phyloP scores from a whole-genome alignment of 2,113 vertebrate genomes.

The Rallus limicola region DNA sequence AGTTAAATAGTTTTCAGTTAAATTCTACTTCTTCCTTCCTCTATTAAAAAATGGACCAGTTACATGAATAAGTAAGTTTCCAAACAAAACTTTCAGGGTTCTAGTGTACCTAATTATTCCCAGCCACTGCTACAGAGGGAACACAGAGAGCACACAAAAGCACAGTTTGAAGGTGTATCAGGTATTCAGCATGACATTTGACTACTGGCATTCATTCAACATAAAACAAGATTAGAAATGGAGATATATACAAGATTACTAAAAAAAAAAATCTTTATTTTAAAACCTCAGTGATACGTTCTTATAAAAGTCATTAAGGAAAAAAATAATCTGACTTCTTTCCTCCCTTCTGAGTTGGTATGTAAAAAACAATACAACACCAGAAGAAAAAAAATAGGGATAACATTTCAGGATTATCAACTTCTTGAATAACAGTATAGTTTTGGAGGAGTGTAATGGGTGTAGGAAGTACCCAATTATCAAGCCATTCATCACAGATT shows the following conservation, averaged over 20 bases:
- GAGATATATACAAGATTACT: neutral
- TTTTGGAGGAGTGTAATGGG: neutral
- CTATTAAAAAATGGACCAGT: neutral
- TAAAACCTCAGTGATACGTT: neutral
- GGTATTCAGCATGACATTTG: neutral
- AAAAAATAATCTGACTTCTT: neutral
- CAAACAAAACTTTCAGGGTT: neutral
- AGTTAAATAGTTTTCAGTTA: neutral
- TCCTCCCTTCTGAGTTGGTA: neutral
- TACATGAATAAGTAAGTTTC: neutral
- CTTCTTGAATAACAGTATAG: neutral
- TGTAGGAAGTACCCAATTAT: neutral
- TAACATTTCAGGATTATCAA: neutral
- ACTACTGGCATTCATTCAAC: neutral
- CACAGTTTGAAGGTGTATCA: neutral
- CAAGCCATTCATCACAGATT: neutral
- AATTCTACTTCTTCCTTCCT: neutral
- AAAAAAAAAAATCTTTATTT: constrained; percentile 40
- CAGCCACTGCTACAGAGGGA: neutral
- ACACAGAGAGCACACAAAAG: neutral
- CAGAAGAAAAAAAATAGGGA: neutral
- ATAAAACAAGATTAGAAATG: neutral
- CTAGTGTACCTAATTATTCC: neutral
- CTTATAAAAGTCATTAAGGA: neutral
- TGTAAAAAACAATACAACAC: neutral